A percentile compares a stretch with the other conserved stretches of the same genome.
Evolutionary conservation across 2,888 invertebrate species (phyloP).

Genomic region (Microctonus aethiopoides): DNA sequence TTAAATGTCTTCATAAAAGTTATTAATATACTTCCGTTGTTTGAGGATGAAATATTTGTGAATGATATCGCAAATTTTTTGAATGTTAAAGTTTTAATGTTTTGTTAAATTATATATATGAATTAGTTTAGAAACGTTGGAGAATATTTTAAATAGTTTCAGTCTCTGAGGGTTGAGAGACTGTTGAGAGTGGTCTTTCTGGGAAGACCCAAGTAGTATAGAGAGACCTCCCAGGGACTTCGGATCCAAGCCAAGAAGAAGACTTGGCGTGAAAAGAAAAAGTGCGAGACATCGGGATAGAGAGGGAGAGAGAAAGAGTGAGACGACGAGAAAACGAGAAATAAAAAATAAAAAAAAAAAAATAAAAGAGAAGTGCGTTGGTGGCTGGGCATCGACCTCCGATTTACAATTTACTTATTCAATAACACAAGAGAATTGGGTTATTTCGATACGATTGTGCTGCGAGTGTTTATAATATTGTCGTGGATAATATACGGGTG

Average conservation of each 20-base stretch:
- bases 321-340: background rate
- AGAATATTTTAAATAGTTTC: background rate
- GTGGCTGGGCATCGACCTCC: slow-evolving; percentile 35
- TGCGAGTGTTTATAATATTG: background rate
- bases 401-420: slow-evolving; percentile 19
- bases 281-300: too few species aligned
- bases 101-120: background rate
- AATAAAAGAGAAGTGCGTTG: slow-evolving; percentile 20
- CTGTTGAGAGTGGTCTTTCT: slow-evolving; percentile 17
- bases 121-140: background rate
- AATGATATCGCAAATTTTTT: too few species aligned
- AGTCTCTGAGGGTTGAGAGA: background rate
- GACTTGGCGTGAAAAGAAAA: background rate
- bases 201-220: slow-evolving; percentile 29
- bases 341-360: background rate
- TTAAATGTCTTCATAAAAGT: background rate
- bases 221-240: slow-evolving; percentile 29
- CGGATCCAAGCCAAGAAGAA: slow-evolving; percentile 35
- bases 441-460: slow-evolving; percentile 3
- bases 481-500: slow-evolving; percentile 30
- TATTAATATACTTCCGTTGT: background rate
- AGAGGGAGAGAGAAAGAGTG: slow-evolving; percentile 8
- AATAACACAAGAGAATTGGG: background rate
- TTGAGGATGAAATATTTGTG: background rate
- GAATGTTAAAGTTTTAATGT: too few species aligned